Percentiles rank a stretch among this genome's conserved stretches.
Conservation (phyloP, 1,140 invertebrate genomes). For the Sycophila sp. region DNA sequence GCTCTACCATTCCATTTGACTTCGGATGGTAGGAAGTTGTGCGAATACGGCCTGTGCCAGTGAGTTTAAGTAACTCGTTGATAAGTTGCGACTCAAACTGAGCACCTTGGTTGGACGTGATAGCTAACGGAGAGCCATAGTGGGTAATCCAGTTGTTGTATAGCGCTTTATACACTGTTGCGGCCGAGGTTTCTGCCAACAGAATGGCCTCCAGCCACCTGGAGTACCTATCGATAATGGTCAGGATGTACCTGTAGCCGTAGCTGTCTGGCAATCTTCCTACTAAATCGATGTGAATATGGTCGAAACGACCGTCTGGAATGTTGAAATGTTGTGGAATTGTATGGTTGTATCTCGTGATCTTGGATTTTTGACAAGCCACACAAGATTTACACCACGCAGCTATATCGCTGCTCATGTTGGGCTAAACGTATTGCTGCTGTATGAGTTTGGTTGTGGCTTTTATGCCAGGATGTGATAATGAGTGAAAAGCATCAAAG, state of each 20-base stretch:
- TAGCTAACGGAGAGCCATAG: not conserved
- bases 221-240: constrained; percentile 61
- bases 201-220: constrained; percentile 61
- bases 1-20: constrained; percentile 3
- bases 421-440: not conserved
- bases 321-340: not conserved
- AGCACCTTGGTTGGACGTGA: not conserved
- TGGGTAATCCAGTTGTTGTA: not conserved
- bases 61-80: not conserved
- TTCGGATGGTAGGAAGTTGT: not conserved
- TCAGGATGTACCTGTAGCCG: constrained; percentile 57
- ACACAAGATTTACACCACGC: not conserved
- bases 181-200: constrained; percentile 15
- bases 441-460: not conserved
- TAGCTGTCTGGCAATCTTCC: constrained; percentile 4
- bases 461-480: not conserved
- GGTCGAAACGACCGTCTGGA: not conserved
- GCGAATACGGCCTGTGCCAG: not conserved
- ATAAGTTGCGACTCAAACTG: constrained; percentile 12
- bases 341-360: not conserved
- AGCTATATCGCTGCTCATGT: not conserved
- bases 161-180: not conserved
- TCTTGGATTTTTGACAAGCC: not conserved
- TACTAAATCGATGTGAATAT: not conserved
- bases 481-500: not conserved